Base-by-base conservation (phyloP, 1,140 invertebrate species). In the Condylostylus longicornis region DNA sequence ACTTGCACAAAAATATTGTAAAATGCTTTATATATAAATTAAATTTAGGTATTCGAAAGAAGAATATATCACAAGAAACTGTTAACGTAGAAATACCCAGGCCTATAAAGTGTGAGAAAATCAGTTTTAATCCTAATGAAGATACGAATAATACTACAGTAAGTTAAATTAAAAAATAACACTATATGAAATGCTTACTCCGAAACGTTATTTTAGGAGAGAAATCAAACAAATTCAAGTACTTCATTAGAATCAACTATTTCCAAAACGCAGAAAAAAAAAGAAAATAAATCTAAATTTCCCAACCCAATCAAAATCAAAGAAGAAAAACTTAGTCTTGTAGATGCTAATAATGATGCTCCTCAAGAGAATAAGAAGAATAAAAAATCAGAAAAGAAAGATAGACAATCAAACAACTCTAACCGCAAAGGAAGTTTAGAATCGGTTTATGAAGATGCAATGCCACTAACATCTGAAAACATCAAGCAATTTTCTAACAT, bases 361-460 rank as follows among this genome's bases (percentile, higher is more conserved):
- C n/a, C n/a, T n/a, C n/a, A n/a, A n/a, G n/a, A n/a, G n/a, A n/a
- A n/a, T n/a, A n/a, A n/a, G n/a, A n/a, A n/a, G n/a, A n/a, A n/a
- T n/a, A n/a, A n/a, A 50, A 49, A 21, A 18, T 58, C 2, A 51
- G 48, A n/a, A 42, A 41, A 9, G 23, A 18, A 12, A 8, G 13
- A 17, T 43, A 41, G 8, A 51, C 53, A 1, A 32, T 56, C 1
- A 37, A 53, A 0, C 47, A 51, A 5, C 47, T 47, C 2, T n/a
- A 58, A 52, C 4, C 54, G 54, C 19, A 41, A 48, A 22, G 35
- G 42, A 20, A 54, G 43, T 41, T 42, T 31, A 1, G 42, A 28
- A 3, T 54, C 54, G 5, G 46, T 58, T 6, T 58, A 58, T 38
- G 53, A 52, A 25, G 54, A 58, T 40, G 54, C 54, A n/a, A 25